Conservation (phyloP, 2,888 invertebrate species). For the Micropterix aruncella region DNA sequence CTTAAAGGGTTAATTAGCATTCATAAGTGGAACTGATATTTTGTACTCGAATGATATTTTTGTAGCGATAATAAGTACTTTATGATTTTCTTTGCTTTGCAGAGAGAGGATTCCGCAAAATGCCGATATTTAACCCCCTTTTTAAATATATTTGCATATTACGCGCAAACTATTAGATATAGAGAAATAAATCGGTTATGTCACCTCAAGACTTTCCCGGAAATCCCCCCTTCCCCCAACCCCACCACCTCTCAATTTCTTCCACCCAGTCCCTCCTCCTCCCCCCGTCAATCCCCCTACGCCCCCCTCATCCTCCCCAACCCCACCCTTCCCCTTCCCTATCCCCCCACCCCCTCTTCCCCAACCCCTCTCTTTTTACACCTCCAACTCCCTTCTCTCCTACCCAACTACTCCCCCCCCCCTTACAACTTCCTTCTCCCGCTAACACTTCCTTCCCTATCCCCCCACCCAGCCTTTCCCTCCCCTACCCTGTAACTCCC, state of each 20-base stretch:
- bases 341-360: neutral
- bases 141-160: too few relatives aligned
- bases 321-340: neutral
- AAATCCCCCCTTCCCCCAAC: neutral
- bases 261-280: neutral
- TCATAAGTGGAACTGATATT: too few relatives aligned
- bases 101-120: too few relatives aligned
- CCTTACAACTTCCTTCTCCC: neutral
- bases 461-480: neutral
- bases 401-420: neutral
- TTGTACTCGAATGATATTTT: too few relatives aligned
- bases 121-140: too few relatives aligned
- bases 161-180: too few relatives aligned
- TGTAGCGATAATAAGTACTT: too few relatives aligned
- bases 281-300: neutral
- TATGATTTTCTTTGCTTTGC: too few relatives aligned
- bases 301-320: neutral
- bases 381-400: neutral
- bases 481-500: neutral
- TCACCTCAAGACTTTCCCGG: too few relatives aligned
- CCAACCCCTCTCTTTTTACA: neutral
- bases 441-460: neutral
- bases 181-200: too few relatives aligned
- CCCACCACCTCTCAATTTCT: neutral
- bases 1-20: too few relatives aligned